Base-by-base conservation (phyloP, 1,140 invertebrate species). In the Leptonema lineaticorne region DNA sequence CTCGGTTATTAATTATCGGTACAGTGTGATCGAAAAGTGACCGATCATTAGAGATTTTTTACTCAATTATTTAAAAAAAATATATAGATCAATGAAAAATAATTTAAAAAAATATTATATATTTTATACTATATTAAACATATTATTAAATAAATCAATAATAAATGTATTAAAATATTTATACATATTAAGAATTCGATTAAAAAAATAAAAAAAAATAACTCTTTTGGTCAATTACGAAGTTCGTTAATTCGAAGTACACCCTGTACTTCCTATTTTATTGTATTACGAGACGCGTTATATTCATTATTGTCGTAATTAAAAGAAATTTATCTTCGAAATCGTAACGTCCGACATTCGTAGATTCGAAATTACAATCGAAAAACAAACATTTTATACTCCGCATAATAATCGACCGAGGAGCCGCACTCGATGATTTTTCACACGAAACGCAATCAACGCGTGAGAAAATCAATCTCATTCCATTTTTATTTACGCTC, bases 401-500 rank as follows among this genome's bases (percentile, higher is more conserved):
- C n/a, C 22, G 50, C 27, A 26, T 53, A 14, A 53, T 53, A 53
- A 53, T 53, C 50, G 50, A 24, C 22, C 37, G 37, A 22, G 50
- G n/a, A n/a, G n/a, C n/a, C 50, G 50, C 50, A 18, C 22, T 53
- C 50, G n/a, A 53, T 53, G 50, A 24, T 53, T 53, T n/a, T 62
- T 62, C 59, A 26, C 59, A 62, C 59, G 59, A 37, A 27, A 18
- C 24, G 29, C 24, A 45, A 62, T 45, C 24, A 62, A 62, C 27
- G 24, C 59, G 59, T 62, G 59, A 62, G 59, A 62, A 62, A 53
- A 7, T 20, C 14, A 16, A 62, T 16, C n/a, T 59, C n/a, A 26
- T 4, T 24, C 59, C 20, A 62, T 45, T 45, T 62, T 37, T 45
- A 62, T 62, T 37, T 41, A 26, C 37, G 11, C 3, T 16, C 24